Percentiles rank a stretch among this genome's conserved stretches.
These are phyloP conservation scores for Bungarus multicinctus DNA, from an alignment of 2,113 vertebrate genomes.

Conservation along the genomic window DNA sequence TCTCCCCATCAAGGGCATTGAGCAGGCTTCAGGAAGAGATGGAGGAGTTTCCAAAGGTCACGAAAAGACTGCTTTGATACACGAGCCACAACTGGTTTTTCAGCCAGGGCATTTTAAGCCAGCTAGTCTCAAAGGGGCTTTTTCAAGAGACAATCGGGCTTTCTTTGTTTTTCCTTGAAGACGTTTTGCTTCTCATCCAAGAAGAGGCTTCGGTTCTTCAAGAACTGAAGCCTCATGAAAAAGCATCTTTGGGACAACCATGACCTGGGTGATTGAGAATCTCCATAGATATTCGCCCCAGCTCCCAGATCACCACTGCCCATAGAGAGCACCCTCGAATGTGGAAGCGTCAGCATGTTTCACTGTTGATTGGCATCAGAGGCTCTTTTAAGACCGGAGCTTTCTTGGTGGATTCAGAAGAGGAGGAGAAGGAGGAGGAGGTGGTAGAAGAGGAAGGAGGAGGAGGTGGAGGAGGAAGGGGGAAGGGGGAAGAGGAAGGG, in stretches of 20 bases:
- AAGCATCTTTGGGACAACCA: neutral
- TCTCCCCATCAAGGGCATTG: conserved; percentile 63
- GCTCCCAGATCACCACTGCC: conserved; percentile 41
- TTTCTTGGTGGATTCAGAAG: neutral
- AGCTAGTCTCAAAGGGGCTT: neutral
- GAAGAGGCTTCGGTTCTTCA: neutral
- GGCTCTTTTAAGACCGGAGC: no score
- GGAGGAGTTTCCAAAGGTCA: conserved; percentile 60
- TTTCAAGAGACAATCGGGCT: neutral
- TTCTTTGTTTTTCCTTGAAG: neutral
- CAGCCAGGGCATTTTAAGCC: conserved; percentile 57
- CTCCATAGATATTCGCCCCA: conserved; percentile 13
- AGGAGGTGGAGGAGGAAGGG: no score
- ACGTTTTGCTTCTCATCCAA: neutral
- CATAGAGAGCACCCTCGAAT: conserved; percentile 31
- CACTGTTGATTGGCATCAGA: neutral
- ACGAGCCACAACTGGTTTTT: conserved; percentile 41
- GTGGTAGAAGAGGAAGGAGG: no score
- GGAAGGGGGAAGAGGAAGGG: no score
- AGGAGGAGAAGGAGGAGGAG: neutral
- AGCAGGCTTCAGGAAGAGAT: conserved; percentile 45
- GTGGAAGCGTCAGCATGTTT: conserved; percentile 39
- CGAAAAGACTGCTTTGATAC: conserved; percentile 61
- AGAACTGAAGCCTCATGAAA: neutral
- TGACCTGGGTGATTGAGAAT: neutral